Base-by-base conservation (phyloP, 2,888 invertebrate species). In the Epirrhoe alternata region DNA sequence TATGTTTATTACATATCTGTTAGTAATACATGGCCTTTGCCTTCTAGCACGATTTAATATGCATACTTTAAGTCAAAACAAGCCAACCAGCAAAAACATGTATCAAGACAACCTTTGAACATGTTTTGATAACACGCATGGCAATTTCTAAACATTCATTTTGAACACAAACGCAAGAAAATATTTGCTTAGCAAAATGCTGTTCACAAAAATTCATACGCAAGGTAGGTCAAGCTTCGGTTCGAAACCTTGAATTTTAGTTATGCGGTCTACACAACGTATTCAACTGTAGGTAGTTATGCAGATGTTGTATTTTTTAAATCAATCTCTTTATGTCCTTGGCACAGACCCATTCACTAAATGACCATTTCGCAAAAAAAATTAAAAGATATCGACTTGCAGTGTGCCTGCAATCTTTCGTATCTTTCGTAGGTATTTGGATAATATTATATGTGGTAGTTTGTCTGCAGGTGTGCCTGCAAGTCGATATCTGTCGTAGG, bases 231-330 rank as follows among this genome's bases (percentile, higher is more conserved):
- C 24, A 24, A 53, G 51, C 33, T 30, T 52, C 47, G 49, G 17
- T 64, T 55, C 33, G 30, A 52, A 31, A 53, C 59, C 63, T 67
- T 63, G 66, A 55, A 51, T 62, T 66, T 59, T 33, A 54, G 16
- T 47, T 47, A 16, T 16, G 47, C 47, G 16, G 47, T 47, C 7
- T 16, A 47, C 5, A 47, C 47, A 16, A 57, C 55, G 50, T 49
- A 50, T 61, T 54, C 42, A 63, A 24, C 57, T 51, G 57, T 52
- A 35, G 35, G 35, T 35, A 35, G 24, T 24, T 24, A 12, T 12
- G 38, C 38, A 42, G 38, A 42, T 42, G 38, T 42, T 42, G 38
- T 42, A 42, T 42, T 42, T 12, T 12, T 42, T 42, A 42, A 38
- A 42, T 42, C 12, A 12, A 42, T 42, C 38, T 42, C 12, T 42